Base-by-base conservation (phyloP, 2,113 vertebrate species). In the Microtus oregoni region DNA sequence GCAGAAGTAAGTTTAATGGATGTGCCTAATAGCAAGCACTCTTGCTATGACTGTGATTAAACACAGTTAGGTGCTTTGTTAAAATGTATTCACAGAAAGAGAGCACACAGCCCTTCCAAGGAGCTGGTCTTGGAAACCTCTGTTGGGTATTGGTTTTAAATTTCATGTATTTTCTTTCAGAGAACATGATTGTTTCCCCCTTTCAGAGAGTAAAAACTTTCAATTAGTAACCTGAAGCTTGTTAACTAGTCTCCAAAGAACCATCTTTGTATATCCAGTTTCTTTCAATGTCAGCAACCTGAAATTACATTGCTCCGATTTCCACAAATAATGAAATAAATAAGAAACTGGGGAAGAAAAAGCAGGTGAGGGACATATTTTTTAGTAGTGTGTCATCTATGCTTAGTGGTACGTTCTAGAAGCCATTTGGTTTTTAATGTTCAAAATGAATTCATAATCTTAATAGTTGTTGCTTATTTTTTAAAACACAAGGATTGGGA, bases 181-280 rank as follows among this genome's bases (percentile, higher is more conserved):
- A 88, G 70, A 90, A 94, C 30, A 55, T 86, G n/a, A 87, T 93
- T 68, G 41, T 72, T 97, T 32, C 10, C 77, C 58, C 38, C 10
- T 14, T 77, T 67, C n/a, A 7, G 68, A 82, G 20, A 94, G 35
- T 91, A 95, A 52, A 22, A 81, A 77, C 4, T 87, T 79, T 86
- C 65, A 58, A 72, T 91, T 97, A 96, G 65, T 47, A 88, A 44
- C 55, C 52, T 24, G 41, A 81, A 97, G 50, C 35, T 77, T 77
- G 44, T 92, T 88, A 90, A 85, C 61, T 61, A 90, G 14, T n/a
- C n/a, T 81, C 30, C 7, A 17, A 94, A 94, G 28, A 92, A 30
- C 7, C 13, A 68, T 73, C 65, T 81, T 95, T 86, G 38, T 7
- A 81, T 50, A 63, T 41, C 41, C 17, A 92, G 82, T 12, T 78